Percentiles rank a stretch among this genome's conserved stretches.
Conservation (phyloP, 2,888 invertebrate genomes). For the Drosophila diplacantha region DNA sequence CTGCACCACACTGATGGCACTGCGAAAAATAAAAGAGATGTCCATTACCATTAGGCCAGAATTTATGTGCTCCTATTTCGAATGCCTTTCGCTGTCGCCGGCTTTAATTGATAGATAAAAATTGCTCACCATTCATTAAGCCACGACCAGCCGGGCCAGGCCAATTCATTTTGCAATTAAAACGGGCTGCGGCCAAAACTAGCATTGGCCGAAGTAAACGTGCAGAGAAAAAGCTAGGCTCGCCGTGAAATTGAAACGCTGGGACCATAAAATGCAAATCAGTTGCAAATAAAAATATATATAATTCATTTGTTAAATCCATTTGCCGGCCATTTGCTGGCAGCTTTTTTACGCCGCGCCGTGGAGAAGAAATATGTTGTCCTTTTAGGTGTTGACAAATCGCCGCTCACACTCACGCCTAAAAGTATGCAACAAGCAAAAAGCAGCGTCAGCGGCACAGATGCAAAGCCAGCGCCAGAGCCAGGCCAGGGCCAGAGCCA, state of each 20-base stretch:
- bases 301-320: constrained; percentile 69
- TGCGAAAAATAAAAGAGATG: constrained; percentile 5
- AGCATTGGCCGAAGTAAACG: constrained; percentile 28
- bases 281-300: constrained; percentile 44
- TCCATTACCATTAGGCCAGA: constrained; percentile 53
- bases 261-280: constrained; percentile 64
- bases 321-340: constrained; percentile 59
- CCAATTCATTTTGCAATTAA: constrained; percentile 73
- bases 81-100: constrained; percentile 52
- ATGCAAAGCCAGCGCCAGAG: constrained; percentile 62
- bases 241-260: constrained; percentile 18
- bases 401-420: constrained; percentile 51
- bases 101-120: constrained; percentile 73
- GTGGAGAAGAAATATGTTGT: constrained; percentile 69
- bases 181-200: constrained; percentile 65
- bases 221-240: constrained; percentile 10
- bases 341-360: constrained; percentile 33
- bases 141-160: constrained; percentile 27
- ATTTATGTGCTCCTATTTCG: constrained; percentile 54
- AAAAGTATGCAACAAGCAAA: constrained; percentile 49
- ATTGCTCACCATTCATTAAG: constrained; percentile 64
- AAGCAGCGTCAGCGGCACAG: constrained; percentile 26
- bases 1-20: constrained; percentile 11
- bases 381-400: constrained; percentile 75
- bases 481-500: constrained; percentile 63